These are phyloP conservation scores for Pollicipes pollicipes DNA, from an alignment of 1,140 invertebrate genomes.

Conservation along the genomic window DNA sequence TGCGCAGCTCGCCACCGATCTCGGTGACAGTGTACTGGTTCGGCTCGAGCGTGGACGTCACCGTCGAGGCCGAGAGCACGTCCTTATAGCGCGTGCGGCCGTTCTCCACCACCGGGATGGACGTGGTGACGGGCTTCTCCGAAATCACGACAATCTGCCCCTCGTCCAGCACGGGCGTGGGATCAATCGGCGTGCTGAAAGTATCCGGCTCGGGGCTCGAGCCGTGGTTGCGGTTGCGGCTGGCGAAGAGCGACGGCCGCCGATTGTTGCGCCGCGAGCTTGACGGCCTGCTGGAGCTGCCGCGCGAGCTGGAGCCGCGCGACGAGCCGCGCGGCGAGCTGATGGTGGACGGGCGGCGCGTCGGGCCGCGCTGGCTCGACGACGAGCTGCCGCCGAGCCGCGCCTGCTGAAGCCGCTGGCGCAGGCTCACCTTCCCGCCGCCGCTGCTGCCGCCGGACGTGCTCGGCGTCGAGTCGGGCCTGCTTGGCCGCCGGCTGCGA, in stretches of 20 bases:
- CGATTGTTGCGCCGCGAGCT: background rate
- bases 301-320: background rate
- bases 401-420: background rate
- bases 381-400: background rate
- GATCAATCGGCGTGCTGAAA: background rate
- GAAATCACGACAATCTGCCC: background rate
- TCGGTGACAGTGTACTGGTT: background rate
- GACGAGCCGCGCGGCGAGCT: background rate
- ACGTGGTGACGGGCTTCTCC: background rate
- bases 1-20: background rate
- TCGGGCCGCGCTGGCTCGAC: background rate
- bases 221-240: background rate
- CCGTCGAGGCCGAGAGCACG: background rate
- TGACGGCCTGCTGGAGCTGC: background rate
- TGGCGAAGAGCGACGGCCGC: background rate
- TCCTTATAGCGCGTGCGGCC: background rate
- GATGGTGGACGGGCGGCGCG: background rate
- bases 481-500: no score
- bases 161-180: background rate
- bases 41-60: background rate
- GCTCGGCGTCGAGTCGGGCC: background rate
- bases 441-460: background rate
- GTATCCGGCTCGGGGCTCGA: no score
- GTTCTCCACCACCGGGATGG: background rate
- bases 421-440: background rate